Evolutionary conservation across 2,888 invertebrate species (phyloP).

Genomic region (Pollenia labialis): DNA sequence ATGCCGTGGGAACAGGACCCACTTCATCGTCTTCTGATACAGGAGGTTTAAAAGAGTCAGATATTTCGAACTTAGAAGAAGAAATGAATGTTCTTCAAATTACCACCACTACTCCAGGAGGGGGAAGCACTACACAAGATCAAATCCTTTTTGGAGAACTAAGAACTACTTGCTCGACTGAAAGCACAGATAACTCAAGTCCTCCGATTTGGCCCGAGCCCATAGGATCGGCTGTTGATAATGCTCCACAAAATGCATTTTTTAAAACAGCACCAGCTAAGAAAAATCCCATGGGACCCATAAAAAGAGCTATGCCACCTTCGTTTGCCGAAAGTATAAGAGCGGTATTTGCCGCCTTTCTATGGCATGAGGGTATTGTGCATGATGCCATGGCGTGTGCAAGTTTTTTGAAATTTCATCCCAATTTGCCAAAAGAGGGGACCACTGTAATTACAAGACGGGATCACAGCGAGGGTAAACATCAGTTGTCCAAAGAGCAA

Average conservation of each 20-base stretch:
- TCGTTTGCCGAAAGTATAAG: conserved; percentile 95
- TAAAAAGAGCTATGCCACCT: conserved; percentile 94
- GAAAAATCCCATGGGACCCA: conserved; percentile 81
- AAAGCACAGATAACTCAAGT: conserved; percentile 79
- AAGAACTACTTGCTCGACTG: conserved; percentile 75
- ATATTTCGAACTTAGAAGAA: conserved; percentile 79
- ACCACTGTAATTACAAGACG: conserved; percentile 89
- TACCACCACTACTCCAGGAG: conserved; percentile 75
- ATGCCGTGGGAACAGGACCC: conserved; percentile 1
- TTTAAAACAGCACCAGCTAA: conserved; percentile 61
- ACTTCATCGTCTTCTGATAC: conserved; percentile 56
- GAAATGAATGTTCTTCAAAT: conserved; percentile 80
- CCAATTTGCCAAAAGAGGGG: conserved; percentile 91
- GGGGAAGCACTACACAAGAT: conserved; percentile 75
- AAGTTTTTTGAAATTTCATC: conserved; percentile 97
- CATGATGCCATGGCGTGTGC: conserved; percentile 99
- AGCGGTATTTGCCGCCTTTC: conserved; percentile 97
- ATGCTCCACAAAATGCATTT: conserved; percentile 53
- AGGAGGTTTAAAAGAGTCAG: conserved; percentile 68
- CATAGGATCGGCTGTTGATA: conserved; percentile 23
- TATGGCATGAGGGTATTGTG: conserved; percentile 98
- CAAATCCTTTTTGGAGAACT: conserved; percentile 74
- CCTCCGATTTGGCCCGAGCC: conserved; percentile 77
- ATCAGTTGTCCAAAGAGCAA: conserved; percentile 85
- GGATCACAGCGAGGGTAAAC: conserved; percentile 82